These are phyloP conservation scores for Leptinotarsa undecemlineata DNA, from an alignment of 1,140 invertebrate genomes.

Conservation along the genomic window DNA sequence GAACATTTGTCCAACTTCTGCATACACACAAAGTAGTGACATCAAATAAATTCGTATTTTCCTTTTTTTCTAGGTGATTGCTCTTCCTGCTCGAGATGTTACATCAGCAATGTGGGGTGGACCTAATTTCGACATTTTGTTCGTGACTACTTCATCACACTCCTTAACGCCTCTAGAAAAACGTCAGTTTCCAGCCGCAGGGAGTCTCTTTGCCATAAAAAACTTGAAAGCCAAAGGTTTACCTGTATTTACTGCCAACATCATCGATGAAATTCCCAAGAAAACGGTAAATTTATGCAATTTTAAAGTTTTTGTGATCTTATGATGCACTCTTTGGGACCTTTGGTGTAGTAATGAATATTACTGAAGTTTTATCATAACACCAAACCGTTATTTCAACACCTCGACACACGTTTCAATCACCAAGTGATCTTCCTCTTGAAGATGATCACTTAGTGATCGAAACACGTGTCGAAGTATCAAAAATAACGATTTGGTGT, in stretches of 20 bases:
- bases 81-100: constrained; percentile 71
- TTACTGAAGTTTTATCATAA: too few species aligned
- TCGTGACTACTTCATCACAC: constrained; percentile 69
- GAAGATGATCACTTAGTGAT: too few species aligned
- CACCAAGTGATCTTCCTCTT: too few species aligned
- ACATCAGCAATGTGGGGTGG: constrained; percentile 84
- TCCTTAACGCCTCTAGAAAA: constrained; percentile 59
- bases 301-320: background rate
- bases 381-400: too few species aligned
- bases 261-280: constrained; percentile 38
- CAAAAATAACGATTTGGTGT: too few species aligned
- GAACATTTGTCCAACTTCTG: too few species aligned
- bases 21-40: too few species aligned
- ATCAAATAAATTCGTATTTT: background rate
- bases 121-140: constrained; percentile 71
- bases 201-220: constrained; percentile 72
- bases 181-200: constrained; percentile 65
- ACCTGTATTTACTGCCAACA: constrained; percentile 40
- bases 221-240: constrained; percentile 66
- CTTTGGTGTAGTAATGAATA: too few species aligned
- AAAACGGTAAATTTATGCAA: constrained; percentile 27
- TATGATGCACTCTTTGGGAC: too few species aligned
- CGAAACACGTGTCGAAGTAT: too few species aligned
- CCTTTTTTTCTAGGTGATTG: constrained; percentile 36
- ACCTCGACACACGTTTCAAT: too few species aligned